Percentiles rank a stretch among this genome's conserved stretches.
These are phyloP conservation scores for Squalus acanthias DNA, from an alignment of 2,797 vertebrate genomes.

Conservation along the genomic window DNA sequence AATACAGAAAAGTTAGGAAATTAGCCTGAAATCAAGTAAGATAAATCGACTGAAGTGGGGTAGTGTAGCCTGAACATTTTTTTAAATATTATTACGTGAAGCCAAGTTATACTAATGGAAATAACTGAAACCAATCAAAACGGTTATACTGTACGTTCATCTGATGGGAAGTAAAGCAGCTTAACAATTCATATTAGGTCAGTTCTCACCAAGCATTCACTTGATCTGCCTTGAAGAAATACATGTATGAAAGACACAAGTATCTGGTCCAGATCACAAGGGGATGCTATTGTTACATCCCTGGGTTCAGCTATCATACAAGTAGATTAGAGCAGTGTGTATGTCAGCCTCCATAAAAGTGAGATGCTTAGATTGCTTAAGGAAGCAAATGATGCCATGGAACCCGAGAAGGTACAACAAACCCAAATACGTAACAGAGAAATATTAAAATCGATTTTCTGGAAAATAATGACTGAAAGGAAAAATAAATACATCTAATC, in stretches of 20 bases:
- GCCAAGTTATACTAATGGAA: not conserved
- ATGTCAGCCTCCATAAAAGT: too few species aligned
- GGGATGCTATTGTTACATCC: not conserved
- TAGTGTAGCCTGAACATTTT: not conserved
- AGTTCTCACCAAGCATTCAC: not conserved
- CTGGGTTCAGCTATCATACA: not conserved
- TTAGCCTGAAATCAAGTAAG: not conserved
- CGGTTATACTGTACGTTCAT: not conserved
- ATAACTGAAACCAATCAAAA: not conserved
- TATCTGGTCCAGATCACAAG: not conserved
- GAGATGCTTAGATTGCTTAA: not conserved
- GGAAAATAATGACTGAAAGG: not conserved
- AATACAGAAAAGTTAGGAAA: not conserved
- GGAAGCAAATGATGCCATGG: not conserved
- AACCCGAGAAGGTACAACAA: not conserved
- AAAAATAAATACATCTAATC: not conserved
- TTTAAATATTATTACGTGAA: not conserved
- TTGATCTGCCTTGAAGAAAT: not conserved
- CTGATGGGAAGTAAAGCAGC: not conserved
- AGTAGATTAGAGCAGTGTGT: not conserved
- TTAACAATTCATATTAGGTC: not conserved
- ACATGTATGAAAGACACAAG: not conserved
- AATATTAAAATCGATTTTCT: not conserved
- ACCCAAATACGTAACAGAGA: not conserved
- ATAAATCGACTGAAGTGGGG: not conserved